Evolutionary conservation across 2,113 vertebrate species (phyloP), one percentile per base, ranked within the genome.

Genomic region (Antechinus flavipes): DNA sequence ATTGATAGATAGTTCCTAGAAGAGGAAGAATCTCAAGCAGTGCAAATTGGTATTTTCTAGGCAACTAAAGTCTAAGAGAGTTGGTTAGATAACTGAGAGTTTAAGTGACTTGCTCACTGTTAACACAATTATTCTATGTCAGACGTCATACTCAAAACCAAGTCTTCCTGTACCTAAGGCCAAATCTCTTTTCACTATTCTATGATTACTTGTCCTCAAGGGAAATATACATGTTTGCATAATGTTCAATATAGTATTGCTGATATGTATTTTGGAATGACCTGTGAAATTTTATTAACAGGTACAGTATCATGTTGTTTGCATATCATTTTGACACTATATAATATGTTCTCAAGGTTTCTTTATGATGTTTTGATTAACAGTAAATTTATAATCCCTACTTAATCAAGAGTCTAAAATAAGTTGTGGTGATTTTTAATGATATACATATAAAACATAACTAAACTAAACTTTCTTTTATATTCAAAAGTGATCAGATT

Each of bases 341-440:
- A 35, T 92, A 84, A 46, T 11, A 9, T 26, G 7, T 93, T 93
- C 92, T 93, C 30, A 92, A 1, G 35, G 12, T 94, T 92, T 95
- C 42, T 90, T 54, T 95, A 23, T 94, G 54, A 58, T 92, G n/a
- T 93, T 96, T 96, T 91, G 19, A 90, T 91, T 95, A 56, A 94
- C 90, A 1, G 68, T 76, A 53, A 47, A 54, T 91, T 92, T 94
- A 49, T 50, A 93, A 56, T 90, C 27, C 56, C 24, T 91, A 90
- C 35, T 93, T 90, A 91, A 93, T 42, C 92, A 0, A 52, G 89
- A 61, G 54, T 50, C 26, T 94, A 52, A 49, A 42, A 30, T 93
- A 90, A 91, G 42, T 94, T 93, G n/a, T 93, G 27, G 92, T 92
- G 23, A 96, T 94, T 96, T 94, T 92, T 90, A 58, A 50, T 89